Evolutionary conservation across 2,888 invertebrate species (phyloP).

Genomic region (Alloplasta piceator): DNA sequence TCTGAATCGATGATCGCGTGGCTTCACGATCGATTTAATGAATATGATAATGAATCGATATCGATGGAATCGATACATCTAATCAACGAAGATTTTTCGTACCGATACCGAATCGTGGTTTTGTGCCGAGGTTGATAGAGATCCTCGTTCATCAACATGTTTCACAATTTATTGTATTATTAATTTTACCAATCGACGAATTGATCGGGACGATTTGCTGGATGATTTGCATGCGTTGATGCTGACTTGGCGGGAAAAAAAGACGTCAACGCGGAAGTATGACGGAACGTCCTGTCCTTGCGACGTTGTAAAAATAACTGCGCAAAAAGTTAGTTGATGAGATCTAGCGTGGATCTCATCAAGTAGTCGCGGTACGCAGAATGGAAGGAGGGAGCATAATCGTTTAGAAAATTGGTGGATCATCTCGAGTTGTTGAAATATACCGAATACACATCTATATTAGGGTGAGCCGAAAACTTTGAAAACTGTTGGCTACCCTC

Average conservation of each 20-base stretch:
- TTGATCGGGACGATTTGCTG: neutral
- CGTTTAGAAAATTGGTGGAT: slow-evolving; percentile 44
- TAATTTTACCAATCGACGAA: neutral
- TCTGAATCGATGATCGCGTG: too few species aligned
- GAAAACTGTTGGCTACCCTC: too few species aligned
- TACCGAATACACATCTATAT: slow-evolving; percentile 1
- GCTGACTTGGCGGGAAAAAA: neutral
- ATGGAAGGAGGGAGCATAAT: slow-evolving; percentile 28
- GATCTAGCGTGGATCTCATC: slow-evolving; percentile 54
- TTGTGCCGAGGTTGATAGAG: slow-evolving; percentile 79
- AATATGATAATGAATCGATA: neutral
- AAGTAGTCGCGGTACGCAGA: slow-evolving; percentile 19
- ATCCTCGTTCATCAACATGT: slow-evolving; percentile 74
- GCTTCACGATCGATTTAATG: neutral
- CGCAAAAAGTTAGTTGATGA: slow-evolving; percentile 72
- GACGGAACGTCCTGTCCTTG: slow-evolving; percentile 60
- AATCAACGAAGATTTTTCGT: slow-evolving; percentile 64
- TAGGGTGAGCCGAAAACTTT: too few species aligned
- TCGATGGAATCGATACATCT: neutral
- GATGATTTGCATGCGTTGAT: neutral
- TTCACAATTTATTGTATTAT: slow-evolving; percentile 7
- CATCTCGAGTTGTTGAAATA: slow-evolving; percentile 26
- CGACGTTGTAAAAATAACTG: slow-evolving; percentile 76
- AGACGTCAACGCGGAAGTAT: slow-evolving; percentile 5
- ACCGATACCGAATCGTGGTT: slow-evolving; percentile 79